Evolutionary conservation across 2,113 vertebrate species (phyloP).

Genomic region (Cyprinodon brontotheroides): DNA sequence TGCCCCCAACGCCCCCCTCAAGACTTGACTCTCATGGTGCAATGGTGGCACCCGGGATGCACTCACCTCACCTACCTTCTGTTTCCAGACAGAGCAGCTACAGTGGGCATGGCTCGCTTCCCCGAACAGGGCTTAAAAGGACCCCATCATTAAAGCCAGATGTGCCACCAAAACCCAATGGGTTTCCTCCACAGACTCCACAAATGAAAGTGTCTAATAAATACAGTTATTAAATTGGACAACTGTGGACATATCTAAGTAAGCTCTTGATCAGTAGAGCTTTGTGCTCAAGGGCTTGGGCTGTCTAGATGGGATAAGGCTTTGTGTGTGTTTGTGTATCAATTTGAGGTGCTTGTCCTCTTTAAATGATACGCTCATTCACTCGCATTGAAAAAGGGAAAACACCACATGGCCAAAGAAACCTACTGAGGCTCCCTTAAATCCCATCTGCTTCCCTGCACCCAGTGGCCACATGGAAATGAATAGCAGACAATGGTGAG

Average conservation of each 20-base stretch:
- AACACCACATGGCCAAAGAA: constrained; percentile 88
- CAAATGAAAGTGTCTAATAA: constrained; percentile 95
- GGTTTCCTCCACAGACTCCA: constrained; percentile 90
- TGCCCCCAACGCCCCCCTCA: constrained; percentile 87
- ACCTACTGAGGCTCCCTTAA: constrained; percentile 81
- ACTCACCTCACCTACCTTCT: constrained; percentile 88
- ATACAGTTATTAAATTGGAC: constrained; percentile 89
- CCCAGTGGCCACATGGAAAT: constrained; percentile 57
- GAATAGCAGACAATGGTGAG: constrained; percentile 44
- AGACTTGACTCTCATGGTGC: constrained; percentile 94
- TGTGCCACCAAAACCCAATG: constrained; percentile 95
- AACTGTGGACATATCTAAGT: constrained; percentile 56
- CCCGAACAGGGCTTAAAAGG: constrained; percentile 94
- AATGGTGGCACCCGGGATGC: constrained; percentile 84
- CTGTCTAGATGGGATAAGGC: constrained; percentile 51
- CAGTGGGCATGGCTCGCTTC: constrained; percentile 92
- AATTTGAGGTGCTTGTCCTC: constrained; percentile 60
- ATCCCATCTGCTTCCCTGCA: constrained; percentile 63
- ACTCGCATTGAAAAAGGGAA: constrained; percentile 72
- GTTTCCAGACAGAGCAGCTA: constrained; percentile 94
- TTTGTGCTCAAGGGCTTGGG: constrained; percentile 46
- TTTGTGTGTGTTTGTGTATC: constrained; percentile 63
- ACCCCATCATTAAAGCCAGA: constrained; percentile 96
- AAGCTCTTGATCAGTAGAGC: constrained; percentile 71
- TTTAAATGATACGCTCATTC: constrained; percentile 70